These are phyloP conservation scores for Toxostoma redivivum DNA, from an alignment of 2,113 vertebrate genomes.

Conservation along the genomic window DNA sequence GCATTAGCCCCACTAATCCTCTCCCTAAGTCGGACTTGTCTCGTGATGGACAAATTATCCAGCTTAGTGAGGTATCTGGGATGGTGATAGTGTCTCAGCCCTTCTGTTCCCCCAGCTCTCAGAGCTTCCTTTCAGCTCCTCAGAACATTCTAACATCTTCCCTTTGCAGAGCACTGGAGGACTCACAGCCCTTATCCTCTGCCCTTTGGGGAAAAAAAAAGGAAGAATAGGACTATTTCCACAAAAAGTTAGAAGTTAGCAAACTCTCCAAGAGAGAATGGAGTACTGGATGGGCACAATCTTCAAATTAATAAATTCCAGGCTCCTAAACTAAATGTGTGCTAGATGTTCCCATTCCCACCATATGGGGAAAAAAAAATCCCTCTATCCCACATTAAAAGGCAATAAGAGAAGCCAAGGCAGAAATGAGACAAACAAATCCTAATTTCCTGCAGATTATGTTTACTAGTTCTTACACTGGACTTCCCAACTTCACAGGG, in stretches of 20 bases:
- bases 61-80: conserved; percentile 7
- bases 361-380: rapidly evolving
- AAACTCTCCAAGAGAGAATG: not conserved
- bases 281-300: not conserved
- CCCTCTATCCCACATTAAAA: not conserved
- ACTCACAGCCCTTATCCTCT: not conserved
- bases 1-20: conserved; percentile 26
- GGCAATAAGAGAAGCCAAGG: not conserved
- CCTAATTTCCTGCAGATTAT: not conserved
- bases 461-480: not conserved
- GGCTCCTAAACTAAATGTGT: not conserved
- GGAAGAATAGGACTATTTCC: not conserved
- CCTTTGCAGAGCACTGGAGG: not conserved
- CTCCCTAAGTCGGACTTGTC: conserved; percentile 16
- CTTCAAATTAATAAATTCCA: not conserved
- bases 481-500: not conserved
- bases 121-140: not conserved
- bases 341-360: not conserved
- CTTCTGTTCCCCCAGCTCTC: not conserved
- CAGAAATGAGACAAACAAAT: not conserved
- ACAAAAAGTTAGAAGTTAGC: not conserved
- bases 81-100: not conserved
- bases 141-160: not conserved
- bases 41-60: conserved; percentile 34
- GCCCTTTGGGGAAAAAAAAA: not conserved